These are phyloP conservation scores for Phalanger gymnotis DNA, from an alignment of 2,797 vertebrate species.

Conservation along the genomic window DNA sequence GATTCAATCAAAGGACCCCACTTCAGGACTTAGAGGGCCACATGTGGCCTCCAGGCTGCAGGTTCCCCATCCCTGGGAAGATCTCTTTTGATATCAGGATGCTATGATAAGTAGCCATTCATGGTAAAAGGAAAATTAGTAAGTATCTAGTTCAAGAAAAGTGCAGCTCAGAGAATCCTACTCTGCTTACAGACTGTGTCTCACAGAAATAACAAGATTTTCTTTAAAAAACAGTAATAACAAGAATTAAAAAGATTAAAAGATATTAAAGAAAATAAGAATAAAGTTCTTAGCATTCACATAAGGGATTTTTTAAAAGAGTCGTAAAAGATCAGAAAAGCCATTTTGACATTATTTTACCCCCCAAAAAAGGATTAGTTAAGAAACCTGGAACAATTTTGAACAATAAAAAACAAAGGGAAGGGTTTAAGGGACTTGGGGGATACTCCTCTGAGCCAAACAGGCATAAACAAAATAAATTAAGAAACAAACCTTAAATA, in stretches of 20 bases:
- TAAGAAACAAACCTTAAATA: conserved; percentile 58
- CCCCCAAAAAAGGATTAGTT: conserved; percentile 13
- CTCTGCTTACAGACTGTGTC: conserved; percentile 71
- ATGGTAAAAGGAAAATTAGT: conserved; percentile 66
- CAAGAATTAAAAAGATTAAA: conserved; percentile 1
- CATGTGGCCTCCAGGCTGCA: no score
- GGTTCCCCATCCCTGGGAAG: not conserved
- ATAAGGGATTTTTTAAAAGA: not conserved
- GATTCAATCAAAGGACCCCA: no score
- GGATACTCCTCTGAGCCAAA: conserved; percentile 63
- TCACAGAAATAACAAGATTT: conserved; percentile 70
- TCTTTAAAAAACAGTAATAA: conserved; percentile 25
- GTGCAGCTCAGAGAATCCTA: conserved; percentile 62
- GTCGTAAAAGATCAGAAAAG: conserved; percentile 9
- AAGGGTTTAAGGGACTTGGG: conserved; percentile 51
- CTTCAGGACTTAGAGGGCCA: no score
- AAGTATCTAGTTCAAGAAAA: conserved; percentile 70
- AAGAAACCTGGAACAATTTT: conserved; percentile 66
- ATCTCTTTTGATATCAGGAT: not conserved
- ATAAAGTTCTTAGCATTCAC: not conserved
- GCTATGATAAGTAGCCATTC: not conserved
- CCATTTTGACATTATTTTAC: not conserved
- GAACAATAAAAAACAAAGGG: conserved; percentile 56
- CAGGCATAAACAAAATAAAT: conserved; percentile 65
- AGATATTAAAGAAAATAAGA: not conserved